These are phyloP conservation scores for Bolinopsis microptera DNA, from an alignment of 37 sponge, comb jelly and placozoan species.

Conservation along the genomic window DNA sequence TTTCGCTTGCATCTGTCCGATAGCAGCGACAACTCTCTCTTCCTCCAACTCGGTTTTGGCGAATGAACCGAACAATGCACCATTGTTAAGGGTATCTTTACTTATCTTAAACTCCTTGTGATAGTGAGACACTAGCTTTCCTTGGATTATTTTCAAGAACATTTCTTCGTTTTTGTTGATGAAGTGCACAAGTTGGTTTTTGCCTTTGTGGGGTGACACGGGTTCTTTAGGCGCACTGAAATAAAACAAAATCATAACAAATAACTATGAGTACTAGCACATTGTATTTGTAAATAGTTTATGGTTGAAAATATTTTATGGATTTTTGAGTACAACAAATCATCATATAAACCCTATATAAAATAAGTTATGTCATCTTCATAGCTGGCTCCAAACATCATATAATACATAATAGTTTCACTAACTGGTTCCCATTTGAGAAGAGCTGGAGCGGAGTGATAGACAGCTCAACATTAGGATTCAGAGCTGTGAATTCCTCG, in stretches of 20 bases:
- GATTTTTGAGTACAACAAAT: too few species aligned
- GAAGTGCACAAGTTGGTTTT: constrained; percentile 60
- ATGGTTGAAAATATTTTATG: too few species aligned
- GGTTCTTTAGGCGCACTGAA: background rate
- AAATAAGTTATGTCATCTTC: too few species aligned
- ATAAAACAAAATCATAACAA: background rate
- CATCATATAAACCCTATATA: too few species aligned
- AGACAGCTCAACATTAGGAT: background rate
- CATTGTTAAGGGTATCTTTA: background rate
- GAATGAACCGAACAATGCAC: constrained; percentile 14
- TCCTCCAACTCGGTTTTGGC: constrained; percentile 43
- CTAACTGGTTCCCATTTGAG: background rate
- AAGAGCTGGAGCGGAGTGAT: background rate
- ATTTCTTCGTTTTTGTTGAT: constrained; percentile 12
- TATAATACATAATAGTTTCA: too few species aligned
- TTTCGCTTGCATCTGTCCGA: constrained; percentile 7
- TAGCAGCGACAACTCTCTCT: constrained; percentile 14
- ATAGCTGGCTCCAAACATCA: too few species aligned
- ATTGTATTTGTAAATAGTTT: too few species aligned
- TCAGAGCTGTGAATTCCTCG: background rate
- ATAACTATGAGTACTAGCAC: too few species aligned
- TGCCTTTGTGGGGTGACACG: constrained; percentile 15
- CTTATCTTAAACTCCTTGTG: background rate
- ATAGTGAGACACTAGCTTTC: constrained; percentile 1
- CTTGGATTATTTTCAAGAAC: constrained; percentile 26